A percentile compares a stretch with the other conserved stretches of the same genome.
phyloP scores from a whole-genome alignment of 2,113 vertebrate species.

The Leptodactylus fuscus region DNA sequence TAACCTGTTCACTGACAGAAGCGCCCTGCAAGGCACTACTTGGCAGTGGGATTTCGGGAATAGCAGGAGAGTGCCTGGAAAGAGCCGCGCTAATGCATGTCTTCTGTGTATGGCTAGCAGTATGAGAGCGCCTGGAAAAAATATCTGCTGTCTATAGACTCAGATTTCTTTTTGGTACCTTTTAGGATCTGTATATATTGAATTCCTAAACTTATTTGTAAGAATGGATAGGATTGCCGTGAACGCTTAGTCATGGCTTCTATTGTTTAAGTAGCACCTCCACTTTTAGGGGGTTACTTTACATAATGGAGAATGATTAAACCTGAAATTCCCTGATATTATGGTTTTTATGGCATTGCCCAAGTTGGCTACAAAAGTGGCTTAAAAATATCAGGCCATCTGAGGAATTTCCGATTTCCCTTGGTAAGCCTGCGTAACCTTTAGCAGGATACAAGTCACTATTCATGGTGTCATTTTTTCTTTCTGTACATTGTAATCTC shows the following conservation, averaged over 20 bases:
- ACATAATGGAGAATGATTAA: not conserved
- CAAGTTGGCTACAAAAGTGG: too few relatives aligned
- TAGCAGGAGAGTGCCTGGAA: not conserved
- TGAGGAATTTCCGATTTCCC: too few relatives aligned
- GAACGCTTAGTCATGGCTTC: too few relatives aligned
- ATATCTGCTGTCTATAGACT: not conserved
- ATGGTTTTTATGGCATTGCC: too few relatives aligned
- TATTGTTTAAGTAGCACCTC: too few relatives aligned
- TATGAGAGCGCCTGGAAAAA: not conserved
- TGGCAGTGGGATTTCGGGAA: slow-evolving; percentile 15
- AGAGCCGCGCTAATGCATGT: not conserved
- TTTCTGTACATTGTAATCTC: too few relatives aligned
- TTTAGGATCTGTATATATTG: not conserved
- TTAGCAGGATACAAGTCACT: too few relatives aligned
- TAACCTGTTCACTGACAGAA: slow-evolving; percentile 45
- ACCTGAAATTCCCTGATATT: not conserved
- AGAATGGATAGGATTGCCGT: too few relatives aligned
- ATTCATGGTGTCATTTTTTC: too few relatives aligned
- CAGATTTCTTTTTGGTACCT: too few relatives aligned
- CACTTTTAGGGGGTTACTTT: not conserved
- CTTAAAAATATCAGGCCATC: too few relatives aligned
- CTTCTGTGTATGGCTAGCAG: not conserved
- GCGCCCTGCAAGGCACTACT: slow-evolving; percentile 37
- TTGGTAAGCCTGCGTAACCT: too few relatives aligned
- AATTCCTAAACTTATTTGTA: not conserved